A percentile compares a stretch with the other conserved stretches of the same genome.
Evolutionary conservation across 1,140 invertebrate species (phyloP).

Genomic region (silkworm (Bombyx mori)): DNA sequence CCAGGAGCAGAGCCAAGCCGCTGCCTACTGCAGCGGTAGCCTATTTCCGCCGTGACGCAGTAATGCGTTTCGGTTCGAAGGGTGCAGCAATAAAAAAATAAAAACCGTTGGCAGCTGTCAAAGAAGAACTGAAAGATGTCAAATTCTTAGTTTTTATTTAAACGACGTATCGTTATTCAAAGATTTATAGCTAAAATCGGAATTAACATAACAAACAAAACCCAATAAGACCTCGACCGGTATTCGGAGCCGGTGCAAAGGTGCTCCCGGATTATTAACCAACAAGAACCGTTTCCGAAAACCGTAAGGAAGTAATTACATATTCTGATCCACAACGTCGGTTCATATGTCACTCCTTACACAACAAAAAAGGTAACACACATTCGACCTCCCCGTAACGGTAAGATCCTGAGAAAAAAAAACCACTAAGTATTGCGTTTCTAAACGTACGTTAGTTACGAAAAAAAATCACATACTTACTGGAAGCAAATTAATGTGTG

Average conservation of each 20-base stretch:
- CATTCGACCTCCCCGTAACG: conserved; percentile 48
- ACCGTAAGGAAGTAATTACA: conserved; percentile 69
- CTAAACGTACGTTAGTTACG: conserved; percentile 27
- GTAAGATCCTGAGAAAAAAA: conserved; percentile 66
- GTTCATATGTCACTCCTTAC: conserved; percentile 58
- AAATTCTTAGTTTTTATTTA: too few species aligned
- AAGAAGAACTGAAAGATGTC: too few species aligned
- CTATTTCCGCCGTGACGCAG: too few species aligned
- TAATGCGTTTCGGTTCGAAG: too few species aligned
- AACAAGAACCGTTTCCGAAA: conserved; percentile 54
- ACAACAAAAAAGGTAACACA: conserved; percentile 50
- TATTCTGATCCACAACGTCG: conserved; percentile 61
- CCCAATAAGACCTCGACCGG: too few species aligned
- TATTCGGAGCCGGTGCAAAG: conserved; percentile 16
- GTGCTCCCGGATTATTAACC: conserved; percentile 27
- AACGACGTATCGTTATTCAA: too few species aligned
- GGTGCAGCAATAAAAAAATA: too few species aligned
- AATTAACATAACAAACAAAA: conserved; percentile 7
- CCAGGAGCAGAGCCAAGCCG: too few species aligned
- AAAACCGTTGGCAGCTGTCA: too few species aligned
- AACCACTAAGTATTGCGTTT: conserved; percentile 49
- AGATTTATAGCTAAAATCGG: too few species aligned
- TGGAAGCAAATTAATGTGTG: conserved; percentile 26
- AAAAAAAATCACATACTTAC: conserved; percentile 62
- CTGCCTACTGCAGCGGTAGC: too few species aligned